These are phyloP conservation scores for Oreochromis grahami DNA, from an alignment of 2,797 vertebrate species.

Conservation along the genomic window DNA sequence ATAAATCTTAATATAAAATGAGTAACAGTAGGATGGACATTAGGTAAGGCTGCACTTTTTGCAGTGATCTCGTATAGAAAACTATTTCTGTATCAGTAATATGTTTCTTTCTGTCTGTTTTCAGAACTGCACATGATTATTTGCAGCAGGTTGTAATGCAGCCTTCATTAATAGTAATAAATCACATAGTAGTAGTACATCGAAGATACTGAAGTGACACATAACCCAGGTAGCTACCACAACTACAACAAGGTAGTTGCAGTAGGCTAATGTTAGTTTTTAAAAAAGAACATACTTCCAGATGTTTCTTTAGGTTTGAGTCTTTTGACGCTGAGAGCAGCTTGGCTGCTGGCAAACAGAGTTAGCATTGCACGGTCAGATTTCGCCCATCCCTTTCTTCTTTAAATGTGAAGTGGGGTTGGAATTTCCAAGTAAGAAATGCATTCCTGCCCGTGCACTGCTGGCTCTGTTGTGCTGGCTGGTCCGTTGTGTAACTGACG, in stretches of 20 bases:
- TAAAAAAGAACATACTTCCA: too few species aligned
- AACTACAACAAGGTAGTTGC: background rate
- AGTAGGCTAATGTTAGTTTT: too few species aligned
- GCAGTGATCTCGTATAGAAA: background rate
- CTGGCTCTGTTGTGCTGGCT: background rate
- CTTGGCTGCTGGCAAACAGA: too few species aligned
- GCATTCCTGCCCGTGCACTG: background rate
- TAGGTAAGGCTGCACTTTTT: background rate
- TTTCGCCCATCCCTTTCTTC: background rate
- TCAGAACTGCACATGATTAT: too few species aligned
- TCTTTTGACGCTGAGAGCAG: too few species aligned
- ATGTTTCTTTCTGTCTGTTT: too few species aligned
- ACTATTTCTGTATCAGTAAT: background rate
- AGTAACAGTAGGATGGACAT: background rate
- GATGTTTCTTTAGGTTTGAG: too few species aligned
- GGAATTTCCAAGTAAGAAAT: background rate
- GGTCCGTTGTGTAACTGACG: background rate
- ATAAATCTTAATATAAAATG: background rate
- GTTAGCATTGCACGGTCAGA: too few species aligned
- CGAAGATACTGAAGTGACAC: too few species aligned
- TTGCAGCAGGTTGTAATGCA: too few species aligned
- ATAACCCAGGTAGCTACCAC: background rate
- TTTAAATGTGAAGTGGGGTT: background rate
- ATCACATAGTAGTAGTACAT: too few species aligned
- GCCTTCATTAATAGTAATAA: too few species aligned